phyloP scores from a whole-genome alignment of 2,113 vertebrate species.

The Cryptotis parvus region DNA sequence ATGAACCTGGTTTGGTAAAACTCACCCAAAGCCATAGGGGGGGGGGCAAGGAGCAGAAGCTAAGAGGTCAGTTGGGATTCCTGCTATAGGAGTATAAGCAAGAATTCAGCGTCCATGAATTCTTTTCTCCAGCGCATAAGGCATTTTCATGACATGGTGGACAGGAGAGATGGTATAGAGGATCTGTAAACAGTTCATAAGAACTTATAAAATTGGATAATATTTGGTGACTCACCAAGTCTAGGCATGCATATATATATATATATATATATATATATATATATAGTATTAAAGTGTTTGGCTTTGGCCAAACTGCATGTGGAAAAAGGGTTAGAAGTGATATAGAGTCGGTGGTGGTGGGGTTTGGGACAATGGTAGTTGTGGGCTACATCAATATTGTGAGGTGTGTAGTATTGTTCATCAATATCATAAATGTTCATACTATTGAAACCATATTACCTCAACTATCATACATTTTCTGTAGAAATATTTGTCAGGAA shows the following conservation, averaged over 20 bases:
- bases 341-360: too few species aligned
- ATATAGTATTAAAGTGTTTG: neutral
- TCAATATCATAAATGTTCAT: too few species aligned
- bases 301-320: neutral
- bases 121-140: neutral
- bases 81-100: neutral
- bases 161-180: neutral
- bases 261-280: too few species aligned
- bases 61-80: neutral
- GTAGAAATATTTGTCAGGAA: neutral
- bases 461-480: too few species aligned
- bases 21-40: too few species aligned
- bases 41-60: accelerated
- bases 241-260: neutral
- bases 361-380: too few species aligned
- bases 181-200: neutral
- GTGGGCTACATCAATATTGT: too few species aligned
- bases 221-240: neutral
- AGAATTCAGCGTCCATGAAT: neutral
- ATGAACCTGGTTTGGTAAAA: neutral
- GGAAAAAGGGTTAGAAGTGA: neutral
- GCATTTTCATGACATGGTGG: neutral
- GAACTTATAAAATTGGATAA: neutral
- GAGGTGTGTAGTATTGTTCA: too few species aligned
- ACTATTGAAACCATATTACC: too few species aligned